Conservation (phyloP, 2,888 invertebrate species). For the Lumbricus terrestris region DNA sequence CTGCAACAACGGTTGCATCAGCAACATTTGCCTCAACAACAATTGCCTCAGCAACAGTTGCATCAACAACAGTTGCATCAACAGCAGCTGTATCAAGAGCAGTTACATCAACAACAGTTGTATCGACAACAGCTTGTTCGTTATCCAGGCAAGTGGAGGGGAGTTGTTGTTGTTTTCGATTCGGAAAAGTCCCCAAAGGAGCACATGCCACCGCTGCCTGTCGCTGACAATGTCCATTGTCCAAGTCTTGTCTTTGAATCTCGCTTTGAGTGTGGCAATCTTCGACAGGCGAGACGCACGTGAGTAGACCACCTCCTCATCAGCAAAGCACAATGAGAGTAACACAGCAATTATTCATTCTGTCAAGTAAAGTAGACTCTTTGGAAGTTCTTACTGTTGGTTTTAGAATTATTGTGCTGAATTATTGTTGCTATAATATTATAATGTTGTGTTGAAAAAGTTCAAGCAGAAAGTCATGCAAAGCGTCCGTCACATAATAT, state of each 20-base stretch:
- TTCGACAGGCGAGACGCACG: conserved; percentile 35
- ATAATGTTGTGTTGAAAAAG: too few species aligned
- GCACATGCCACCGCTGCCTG: conserved; percentile 46
- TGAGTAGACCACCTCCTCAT: conserved; percentile 13
- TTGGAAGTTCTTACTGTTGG: neutral
- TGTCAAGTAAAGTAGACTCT: neutral
- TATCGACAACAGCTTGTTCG: neutral
- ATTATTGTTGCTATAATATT: too few species aligned
- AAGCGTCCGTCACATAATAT: too few species aligned
- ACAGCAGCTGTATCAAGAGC: neutral
- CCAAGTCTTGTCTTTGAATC: conserved; percentile 57
- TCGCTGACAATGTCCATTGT: conserved; percentile 50
- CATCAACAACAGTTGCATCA: neutral
- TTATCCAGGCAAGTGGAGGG: conserved; percentile 46
- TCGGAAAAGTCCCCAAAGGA: conserved; percentile 52
- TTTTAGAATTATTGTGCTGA: too few species aligned
- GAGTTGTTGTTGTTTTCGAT: conserved; percentile 54
- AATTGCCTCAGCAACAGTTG: neutral
- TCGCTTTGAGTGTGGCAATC: conserved; percentile 57
- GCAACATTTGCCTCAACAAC: neutral
- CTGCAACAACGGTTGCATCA: neutral
- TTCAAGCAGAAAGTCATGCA: too few species aligned
- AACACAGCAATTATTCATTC: too few species aligned
- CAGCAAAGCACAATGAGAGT: too few species aligned
- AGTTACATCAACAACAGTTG: neutral